Evolutionary conservation across 1,140 invertebrate species (phyloP).

Genomic region (Drosophila watanabei): DNA sequence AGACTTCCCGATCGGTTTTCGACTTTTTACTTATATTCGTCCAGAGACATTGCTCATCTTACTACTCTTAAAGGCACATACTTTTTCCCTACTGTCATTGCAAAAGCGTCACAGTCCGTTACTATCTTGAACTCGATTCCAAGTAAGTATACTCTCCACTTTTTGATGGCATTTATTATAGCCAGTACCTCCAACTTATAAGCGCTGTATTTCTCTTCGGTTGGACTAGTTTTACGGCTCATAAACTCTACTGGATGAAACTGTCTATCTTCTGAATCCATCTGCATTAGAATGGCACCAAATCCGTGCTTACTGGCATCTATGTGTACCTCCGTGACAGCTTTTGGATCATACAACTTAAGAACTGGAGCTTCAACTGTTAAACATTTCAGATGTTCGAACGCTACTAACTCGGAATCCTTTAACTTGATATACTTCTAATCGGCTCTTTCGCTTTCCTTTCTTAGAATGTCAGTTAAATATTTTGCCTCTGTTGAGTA

Average conservation of each 20-base stretch:
- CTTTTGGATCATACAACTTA: not conserved
- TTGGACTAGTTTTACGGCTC: not conserved
- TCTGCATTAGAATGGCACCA: not conserved
- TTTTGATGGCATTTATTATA: too few relatives aligned
- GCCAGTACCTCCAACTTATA: too few relatives aligned
- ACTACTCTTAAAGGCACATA: not conserved
- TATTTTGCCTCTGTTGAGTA: not conserved
- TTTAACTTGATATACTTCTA: too few relatives aligned
- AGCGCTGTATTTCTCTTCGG: not conserved
- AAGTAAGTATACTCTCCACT: too few relatives aligned
- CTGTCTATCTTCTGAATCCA: not conserved
- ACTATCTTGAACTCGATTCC: too few relatives aligned
- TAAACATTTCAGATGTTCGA: not conserved
- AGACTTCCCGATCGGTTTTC: not conserved
- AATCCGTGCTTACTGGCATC: not conserved
- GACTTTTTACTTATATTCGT: not conserved
- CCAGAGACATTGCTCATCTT: not conserved
- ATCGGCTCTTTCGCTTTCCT: too few relatives aligned
- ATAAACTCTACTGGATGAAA: too few relatives aligned
- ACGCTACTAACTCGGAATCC: too few relatives aligned
- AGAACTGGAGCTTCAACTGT: not conserved
- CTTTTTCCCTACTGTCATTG: not conserved
- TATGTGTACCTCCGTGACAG: not conserved
- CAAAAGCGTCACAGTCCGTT: slow-evolving; percentile 1
- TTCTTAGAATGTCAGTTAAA: too few relatives aligned